Percentiles rank a stretch among this genome's conserved stretches.
Evolutionary conservation across 2,888 invertebrate genomes (phyloP).

Genomic region (Sesia bembeciformis): DNA sequence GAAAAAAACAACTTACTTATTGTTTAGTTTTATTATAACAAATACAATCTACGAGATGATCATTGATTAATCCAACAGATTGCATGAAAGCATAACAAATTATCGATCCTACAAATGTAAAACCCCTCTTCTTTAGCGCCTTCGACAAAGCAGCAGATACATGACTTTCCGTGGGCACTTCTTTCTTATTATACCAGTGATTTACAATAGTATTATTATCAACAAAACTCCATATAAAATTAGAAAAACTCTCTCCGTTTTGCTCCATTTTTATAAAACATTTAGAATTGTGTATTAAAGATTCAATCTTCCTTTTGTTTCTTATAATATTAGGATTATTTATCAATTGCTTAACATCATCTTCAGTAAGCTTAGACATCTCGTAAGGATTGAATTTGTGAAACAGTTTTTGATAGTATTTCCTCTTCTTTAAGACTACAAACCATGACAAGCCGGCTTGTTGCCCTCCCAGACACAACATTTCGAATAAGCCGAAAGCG

Average conservation of each 20-base stretch:
- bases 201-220: slow-evolving; percentile 38
- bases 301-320: slow-evolving; percentile 48
- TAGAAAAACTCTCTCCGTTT: slow-evolving; percentile 37
- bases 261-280: slow-evolving; percentile 41
- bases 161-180: slow-evolving; percentile 39
- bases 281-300: slow-evolving; percentile 51
- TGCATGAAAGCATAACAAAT: slow-evolving; percentile 66
- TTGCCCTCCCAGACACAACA: slow-evolving; percentile 62
- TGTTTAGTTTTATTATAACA: slow-evolving; percentile 7
- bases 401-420: slow-evolving; percentile 38
- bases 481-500: slow-evolving; percentile 44
- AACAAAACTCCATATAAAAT: slow-evolving; percentile 55
- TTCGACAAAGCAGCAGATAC: slow-evolving; percentile 36
- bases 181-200: slow-evolving; percentile 30
- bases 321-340: slow-evolving; percentile 34
- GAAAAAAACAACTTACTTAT: too few relatives aligned
- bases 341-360: slow-evolving; percentile 25
- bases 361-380: slow-evolving; percentile 26
- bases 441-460: slow-evolving; percentile 63
- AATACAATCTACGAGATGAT: slow-evolving; percentile 40
- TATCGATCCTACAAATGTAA: slow-evolving; percentile 52
- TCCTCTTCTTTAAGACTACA: slow-evolving; percentile 54
- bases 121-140: slow-evolving; percentile 45
- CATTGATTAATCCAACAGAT: slow-evolving; percentile 60
- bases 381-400: slow-evolving; percentile 39